A percentile compares a stretch with the other conserved stretches of the same genome.
These are phyloP conservation scores for Eurystomus gularis DNA, from an alignment of 2,113 vertebrate genomes.

Conservation along the genomic window DNA sequence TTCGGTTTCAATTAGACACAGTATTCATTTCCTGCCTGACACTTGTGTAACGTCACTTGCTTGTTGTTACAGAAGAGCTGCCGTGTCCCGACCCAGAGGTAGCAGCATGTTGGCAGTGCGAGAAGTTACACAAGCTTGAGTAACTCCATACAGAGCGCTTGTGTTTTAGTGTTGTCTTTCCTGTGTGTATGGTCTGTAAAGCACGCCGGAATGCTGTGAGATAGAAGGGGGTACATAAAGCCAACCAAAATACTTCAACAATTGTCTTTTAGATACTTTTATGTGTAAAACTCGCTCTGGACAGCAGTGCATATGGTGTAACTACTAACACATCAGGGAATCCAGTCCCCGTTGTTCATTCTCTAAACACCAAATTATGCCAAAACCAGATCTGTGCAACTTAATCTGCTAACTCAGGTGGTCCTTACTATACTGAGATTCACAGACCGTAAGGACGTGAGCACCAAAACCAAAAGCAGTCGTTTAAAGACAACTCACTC, in stretches of 20 bases:
- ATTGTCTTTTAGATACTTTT: not conserved
- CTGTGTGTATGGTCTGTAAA: not conserved
- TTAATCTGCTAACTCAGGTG: not conserved
- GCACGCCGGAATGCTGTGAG: not conserved
- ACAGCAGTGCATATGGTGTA: not conserved
- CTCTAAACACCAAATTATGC: not conserved
- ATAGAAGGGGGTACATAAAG: not conserved
- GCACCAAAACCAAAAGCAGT: not conserved
- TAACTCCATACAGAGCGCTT: not conserved
- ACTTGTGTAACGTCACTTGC: not conserved
- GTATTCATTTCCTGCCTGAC: constrained; percentile 28
- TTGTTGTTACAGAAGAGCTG: not conserved
- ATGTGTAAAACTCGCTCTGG: not conserved
- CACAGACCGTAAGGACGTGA: not conserved
- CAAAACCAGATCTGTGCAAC: not conserved
- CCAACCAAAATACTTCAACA: not conserved
- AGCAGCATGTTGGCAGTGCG: not conserved
- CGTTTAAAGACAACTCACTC: not conserved
- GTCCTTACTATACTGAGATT: not conserved
- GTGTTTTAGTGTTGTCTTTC: not conserved
- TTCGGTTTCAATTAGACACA: not conserved
- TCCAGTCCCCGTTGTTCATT: not conserved
- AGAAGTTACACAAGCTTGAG: not conserved
- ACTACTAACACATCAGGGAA: not conserved
- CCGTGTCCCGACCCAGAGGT: not conserved